These are phyloP conservation scores for Theocolax elegans DNA, from an alignment of 1,140 invertebrate species.

Conservation along the genomic window DNA sequence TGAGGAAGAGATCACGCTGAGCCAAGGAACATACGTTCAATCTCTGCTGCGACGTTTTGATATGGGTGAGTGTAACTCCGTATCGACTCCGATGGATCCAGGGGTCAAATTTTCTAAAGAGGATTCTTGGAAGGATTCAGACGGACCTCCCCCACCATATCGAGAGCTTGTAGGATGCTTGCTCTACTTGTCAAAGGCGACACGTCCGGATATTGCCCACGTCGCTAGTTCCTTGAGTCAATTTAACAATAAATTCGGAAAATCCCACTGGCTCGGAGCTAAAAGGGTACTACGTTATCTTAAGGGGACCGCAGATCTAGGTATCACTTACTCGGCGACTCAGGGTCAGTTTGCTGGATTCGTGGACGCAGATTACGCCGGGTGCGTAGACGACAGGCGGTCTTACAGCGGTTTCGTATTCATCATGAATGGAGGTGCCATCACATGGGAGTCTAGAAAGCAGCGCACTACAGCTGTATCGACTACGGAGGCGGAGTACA, in stretches of 20 bases:
- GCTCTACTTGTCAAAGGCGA: slow-evolving; percentile 53
- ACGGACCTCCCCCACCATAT: slow-evolving; percentile 42
- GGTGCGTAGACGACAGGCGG: slow-evolving; percentile 46
- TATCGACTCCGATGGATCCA: slow-evolving; percentile 41
- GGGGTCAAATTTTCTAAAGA: slow-evolving; percentile 10
- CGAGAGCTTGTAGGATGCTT: slow-evolving; percentile 56
- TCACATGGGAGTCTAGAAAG: no score
- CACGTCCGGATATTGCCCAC: slow-evolving; percentile 59
- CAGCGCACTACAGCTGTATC: slow-evolving; percentile 50
- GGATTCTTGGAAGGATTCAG: background rate
- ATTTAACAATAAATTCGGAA: background rate
- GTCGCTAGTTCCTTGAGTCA: slow-evolving; percentile 46
- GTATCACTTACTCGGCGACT: slow-evolving; percentile 34
- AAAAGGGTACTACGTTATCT: slow-evolving; percentile 55
- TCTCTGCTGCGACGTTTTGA: slow-evolving; percentile 38
- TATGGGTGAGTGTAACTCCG: slow-evolving; percentile 49
- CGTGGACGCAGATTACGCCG: slow-evolving; percentile 50
- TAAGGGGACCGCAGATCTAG: slow-evolving; percentile 40
- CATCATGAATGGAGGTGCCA: no score
- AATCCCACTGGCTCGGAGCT: slow-evolving; percentile 47
- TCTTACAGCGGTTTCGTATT: no score
- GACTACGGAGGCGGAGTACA: slow-evolving; percentile 61
- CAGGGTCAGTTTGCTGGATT: slow-evolving; percentile 10
- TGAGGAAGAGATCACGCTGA: slow-evolving; percentile 1
- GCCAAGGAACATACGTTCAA: slow-evolving; percentile 30